Base-by-base conservation (phyloP, 2,113 vertebrate genomes). In the Lathamus discolor region DNA sequence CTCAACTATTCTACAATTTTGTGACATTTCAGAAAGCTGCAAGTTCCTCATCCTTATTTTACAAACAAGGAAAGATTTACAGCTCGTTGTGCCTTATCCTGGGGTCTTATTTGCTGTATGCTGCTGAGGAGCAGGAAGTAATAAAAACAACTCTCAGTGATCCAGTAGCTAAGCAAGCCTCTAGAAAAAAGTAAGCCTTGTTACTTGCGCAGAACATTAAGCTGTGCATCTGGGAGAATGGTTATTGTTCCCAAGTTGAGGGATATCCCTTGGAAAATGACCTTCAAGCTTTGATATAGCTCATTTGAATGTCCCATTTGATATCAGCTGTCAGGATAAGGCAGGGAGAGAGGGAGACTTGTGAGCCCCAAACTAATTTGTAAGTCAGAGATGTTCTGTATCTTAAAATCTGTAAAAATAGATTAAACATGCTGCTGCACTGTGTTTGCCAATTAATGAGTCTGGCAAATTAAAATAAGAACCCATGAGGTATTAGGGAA, bases 361-460 rank as follows among this genome's bases (percentile, higher is more conserved):
- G 2, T 24, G 81, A 84, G 52, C 69, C 68, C 59, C 68, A 62
- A 84, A 78, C 67, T 96, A 96, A 95, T 96, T 95, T 96, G 66
- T 87, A 95, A 96, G 74, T 94, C 85, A 95, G 89, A 91, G 63
- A 83, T 69, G 49, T 93, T 95, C 72, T 80, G 28, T 94, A 88
- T 96, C 90, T 95, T 89, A 77, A 92, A 86, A 94, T 92, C 82
- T 85, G 79, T 96, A 89, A 94, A 91, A 96, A 91, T 66, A 95
- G 76, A 94, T 96, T 91, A 94, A 92, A 77, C 43, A 55, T 63
- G 63, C 67, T 84, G 66, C 79, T 95, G 79, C 80, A 73, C 74
- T 80, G 70, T 78, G 74, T 17, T 83, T 95, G 82, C 64, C 84
- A 95, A 55, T 96, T 97, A 95, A 81, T 62, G 29, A 61, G 69